Evolutionary conservation across 2,888 invertebrate genomes (phyloP).

Genomic region (Antheraea assamensis): DNA sequence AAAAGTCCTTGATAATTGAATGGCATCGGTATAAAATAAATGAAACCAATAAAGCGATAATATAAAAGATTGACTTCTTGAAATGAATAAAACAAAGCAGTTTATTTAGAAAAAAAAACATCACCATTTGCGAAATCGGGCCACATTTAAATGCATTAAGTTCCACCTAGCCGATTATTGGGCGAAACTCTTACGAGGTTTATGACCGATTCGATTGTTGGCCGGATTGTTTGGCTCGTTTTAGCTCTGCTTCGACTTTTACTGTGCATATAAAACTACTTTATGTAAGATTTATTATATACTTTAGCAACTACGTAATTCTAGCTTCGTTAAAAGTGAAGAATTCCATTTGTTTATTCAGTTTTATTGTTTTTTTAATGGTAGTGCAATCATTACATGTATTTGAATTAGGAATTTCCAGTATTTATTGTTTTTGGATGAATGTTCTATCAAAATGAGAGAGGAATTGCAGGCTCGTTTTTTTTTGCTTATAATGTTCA

Average conservation of each 20-base stretch:
- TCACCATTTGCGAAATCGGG: constrained; percentile 14
- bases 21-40: not conserved
- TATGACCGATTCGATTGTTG: constrained; percentile 38
- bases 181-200: constrained; percentile 35
- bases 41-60: not conserved
- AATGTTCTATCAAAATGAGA: no score
- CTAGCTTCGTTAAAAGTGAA: not conserved
- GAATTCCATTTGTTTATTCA: not conserved
- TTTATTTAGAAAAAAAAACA: constrained; percentile 13
- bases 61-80: not conserved
- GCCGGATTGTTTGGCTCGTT: constrained; percentile 34
- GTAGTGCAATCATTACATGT: no score
- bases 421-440: no score
- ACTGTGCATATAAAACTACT: constrained; percentile 15
- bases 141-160: constrained; percentile 57
- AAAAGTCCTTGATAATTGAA: not conserved
- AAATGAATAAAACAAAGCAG: constrained; percentile 2
- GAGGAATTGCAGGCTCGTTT: no score
- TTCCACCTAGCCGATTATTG: constrained; percentile 50
- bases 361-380: no score
- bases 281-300: not conserved
- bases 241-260: constrained; percentile 22
- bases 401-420: no score
- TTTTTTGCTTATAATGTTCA: no score
- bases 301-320: not conserved